These are phyloP conservation scores for Panulirus ornatus DNA, from an alignment of 1,140 invertebrate genomes.

Conservation along the genomic window DNA sequence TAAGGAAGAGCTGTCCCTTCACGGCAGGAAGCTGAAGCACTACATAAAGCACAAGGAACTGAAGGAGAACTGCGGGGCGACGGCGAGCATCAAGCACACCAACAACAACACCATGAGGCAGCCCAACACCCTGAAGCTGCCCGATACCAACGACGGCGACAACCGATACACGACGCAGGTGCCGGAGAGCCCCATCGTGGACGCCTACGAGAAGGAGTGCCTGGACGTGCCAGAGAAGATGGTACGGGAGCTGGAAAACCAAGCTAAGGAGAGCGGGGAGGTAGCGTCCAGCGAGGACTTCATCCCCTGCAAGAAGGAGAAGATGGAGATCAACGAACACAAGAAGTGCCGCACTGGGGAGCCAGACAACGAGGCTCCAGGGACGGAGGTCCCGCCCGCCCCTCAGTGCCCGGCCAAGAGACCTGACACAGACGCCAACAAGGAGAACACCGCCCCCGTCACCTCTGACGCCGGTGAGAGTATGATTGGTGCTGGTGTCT, in stretches of 20 bases:
- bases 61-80: slow-evolving; percentile 34
- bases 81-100: slow-evolving; percentile 23
- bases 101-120: slow-evolving; percentile 58
- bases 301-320: slow-evolving; percentile 78
- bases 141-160: slow-evolving; percentile 11
- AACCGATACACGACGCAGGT: slow-evolving; percentile 44
- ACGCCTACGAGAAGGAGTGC: slow-evolving; percentile 74
- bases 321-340: slow-evolving; percentile 77
- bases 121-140: slow-evolving; percentile 44
- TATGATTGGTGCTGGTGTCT: too few relatives aligned
- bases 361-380: not conserved
- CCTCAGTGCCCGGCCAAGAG: not conserved
- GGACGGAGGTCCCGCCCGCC: not conserved
- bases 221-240: slow-evolving; percentile 76
- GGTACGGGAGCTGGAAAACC: slow-evolving; percentile 78
- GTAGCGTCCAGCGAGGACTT: slow-evolving; percentile 74
- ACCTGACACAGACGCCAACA: slow-evolving; percentile 8
- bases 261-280: slow-evolving; percentile 75
- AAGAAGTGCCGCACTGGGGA: slow-evolving; percentile 75
- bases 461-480: slow-evolving; percentile 8
- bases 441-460: slow-evolving; percentile 28
- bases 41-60: slow-evolving; percentile 67
- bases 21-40: slow-evolving; percentile 67
- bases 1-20: slow-evolving; percentile 75
- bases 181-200: slow-evolving; percentile 71